Evolutionary conservation across 2,797 vertebrate genomes (phyloP).

Genomic region (Apogon hyalosoma): DNA sequence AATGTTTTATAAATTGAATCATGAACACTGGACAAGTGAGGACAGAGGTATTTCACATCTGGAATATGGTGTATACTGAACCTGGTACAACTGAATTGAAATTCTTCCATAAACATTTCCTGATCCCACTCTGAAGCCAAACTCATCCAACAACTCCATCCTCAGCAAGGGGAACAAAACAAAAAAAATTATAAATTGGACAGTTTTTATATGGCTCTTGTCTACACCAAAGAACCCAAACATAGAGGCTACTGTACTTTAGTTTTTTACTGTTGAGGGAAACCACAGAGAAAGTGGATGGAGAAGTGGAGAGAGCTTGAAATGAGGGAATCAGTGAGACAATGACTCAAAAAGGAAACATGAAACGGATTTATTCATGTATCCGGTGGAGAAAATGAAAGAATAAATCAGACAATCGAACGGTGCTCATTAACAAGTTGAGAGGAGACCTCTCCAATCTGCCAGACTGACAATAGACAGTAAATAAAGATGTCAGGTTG

Average conservation of each 20-base stretch:
- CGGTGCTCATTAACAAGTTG: conserved; percentile 55
- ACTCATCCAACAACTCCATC: too few species aligned
- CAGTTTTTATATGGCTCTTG: too few species aligned
- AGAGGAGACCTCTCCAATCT: conserved; percentile 53
- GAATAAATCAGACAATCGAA: conserved; percentile 28
- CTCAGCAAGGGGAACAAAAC: too few species aligned
- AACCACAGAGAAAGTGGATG: conserved; percentile 19
- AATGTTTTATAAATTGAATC: too few species aligned
- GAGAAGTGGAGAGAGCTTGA: conserved; percentile 13
- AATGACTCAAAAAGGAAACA: conserved; percentile 38
- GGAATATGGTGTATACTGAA: too few species aligned
- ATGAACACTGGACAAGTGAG: too few species aligned
- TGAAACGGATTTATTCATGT: conserved; percentile 54
- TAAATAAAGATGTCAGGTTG: conserved; percentile 62
- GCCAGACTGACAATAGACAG: conserved; percentile 38
- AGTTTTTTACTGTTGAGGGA: conserved; percentile 3
- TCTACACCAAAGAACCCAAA: too few species aligned
- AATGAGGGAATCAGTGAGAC: conserved; percentile 30
- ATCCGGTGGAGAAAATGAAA: conserved; percentile 35
- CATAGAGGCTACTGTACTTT: background rate
- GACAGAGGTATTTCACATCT: too few species aligned
- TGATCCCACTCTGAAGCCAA: too few species aligned
- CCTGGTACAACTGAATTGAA: too few species aligned
- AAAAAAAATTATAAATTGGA: too few species aligned
- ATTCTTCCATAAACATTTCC: too few species aligned